A percentile compares a stretch with the other conserved stretches of the same genome.
phyloP scores from a whole-genome alignment of 2,888 invertebrate species.

The Acrocera orbiculus region DNA sequence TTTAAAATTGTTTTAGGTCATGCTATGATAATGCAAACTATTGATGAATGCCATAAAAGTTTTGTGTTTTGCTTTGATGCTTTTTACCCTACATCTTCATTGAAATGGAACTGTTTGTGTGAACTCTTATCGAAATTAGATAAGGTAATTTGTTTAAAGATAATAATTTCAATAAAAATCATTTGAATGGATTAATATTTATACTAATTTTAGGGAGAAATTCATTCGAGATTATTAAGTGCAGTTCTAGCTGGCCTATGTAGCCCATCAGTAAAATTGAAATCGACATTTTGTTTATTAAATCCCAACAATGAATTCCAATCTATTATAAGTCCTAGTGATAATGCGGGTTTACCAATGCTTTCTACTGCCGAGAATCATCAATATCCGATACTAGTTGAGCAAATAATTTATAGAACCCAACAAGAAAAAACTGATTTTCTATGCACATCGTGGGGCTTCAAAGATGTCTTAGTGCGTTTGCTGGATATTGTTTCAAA shows the following conservation, averaged over 20 bases:
- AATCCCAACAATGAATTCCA: slow-evolving; percentile 30
- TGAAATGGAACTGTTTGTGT: slow-evolving; percentile 87
- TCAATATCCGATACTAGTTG: slow-evolving; percentile 58
- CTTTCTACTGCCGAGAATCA: slow-evolving; percentile 48
- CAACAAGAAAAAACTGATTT: slow-evolving; percentile 32
- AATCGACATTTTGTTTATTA: slow-evolving; percentile 57
- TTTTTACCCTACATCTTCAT: slow-evolving; percentile 82
- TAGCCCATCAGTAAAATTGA: slow-evolving; percentile 52
- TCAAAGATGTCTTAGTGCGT: slow-evolving; percentile 67
- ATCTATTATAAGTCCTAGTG: slow-evolving; percentile 44
- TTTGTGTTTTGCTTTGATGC: slow-evolving; percentile 87
- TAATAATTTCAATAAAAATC: not conserved
- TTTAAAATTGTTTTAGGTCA: slow-evolving; percentile 30
- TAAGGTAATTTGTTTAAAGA: slow-evolving; percentile 34
- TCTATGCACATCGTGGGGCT: slow-evolving; percentile 31
- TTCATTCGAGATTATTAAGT: slow-evolving; percentile 42
- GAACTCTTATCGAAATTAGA: slow-evolving; percentile 56
- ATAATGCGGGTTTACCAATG: slow-evolving; percentile 49
- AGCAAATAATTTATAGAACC: slow-evolving; percentile 57
- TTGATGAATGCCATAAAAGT: slow-evolving; percentile 80
- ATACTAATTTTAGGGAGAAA: slow-evolving; percentile 16
- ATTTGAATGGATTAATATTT: not conserved
- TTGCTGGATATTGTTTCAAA: slow-evolving; percentile 64
- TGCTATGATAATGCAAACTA: slow-evolving; percentile 51
- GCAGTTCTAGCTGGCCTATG: slow-evolving; percentile 76